Evolutionary conservation across 1,140 invertebrate genomes (phyloP), one percentile per base, ranked within the genome.

Genomic region (Apis dorsata): DNA sequence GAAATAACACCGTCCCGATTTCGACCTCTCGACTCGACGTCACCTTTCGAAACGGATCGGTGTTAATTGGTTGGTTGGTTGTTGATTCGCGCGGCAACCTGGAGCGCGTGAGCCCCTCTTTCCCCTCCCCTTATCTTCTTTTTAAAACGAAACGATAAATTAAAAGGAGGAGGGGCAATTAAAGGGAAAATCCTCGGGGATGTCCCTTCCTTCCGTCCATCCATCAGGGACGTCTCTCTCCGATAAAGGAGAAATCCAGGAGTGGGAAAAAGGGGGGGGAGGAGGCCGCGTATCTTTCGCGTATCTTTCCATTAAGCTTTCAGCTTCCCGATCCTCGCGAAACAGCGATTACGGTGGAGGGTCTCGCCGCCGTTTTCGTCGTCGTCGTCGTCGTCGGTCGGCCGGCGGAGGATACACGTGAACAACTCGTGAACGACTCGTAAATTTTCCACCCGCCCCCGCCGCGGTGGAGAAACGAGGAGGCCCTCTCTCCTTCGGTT

Each of bases 401-500:
- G 34, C 34, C 34, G 24, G 24, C 24, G 24, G 24, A 71, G 65
- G 75, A 87, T 85, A 74, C 83, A 75, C 79, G 86, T 85, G 79
- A 88, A 85, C 85, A 82, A 34, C 34, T 34, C 34, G 34, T 69
- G 82, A 55, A 77, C 86, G 84, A 88, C 86, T 88, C 84, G 86
- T 89, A 89, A 89, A 89, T 88, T 88, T 84, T 83, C 88, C 44
- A 59, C 19, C 13, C 13, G 3, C 34, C 17, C 65, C 44, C 63
- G 15, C 63, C 63, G 8, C 9, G 28, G 34, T 11, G 49, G 5
- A 21, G n/a, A 19, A 12, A 28, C 11, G 55, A 34, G 60, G 44
- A 55, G 53, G 53, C 55, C 60, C 69, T n/a, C 44, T 65, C 69
- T 71, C 87, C 87, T 92, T 92, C 86, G 91, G 91, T 93, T 93